Evolutionary conservation across 2,797 vertebrate species (phyloP).

Genomic region (Rhabdophis nuchalis): DNA sequence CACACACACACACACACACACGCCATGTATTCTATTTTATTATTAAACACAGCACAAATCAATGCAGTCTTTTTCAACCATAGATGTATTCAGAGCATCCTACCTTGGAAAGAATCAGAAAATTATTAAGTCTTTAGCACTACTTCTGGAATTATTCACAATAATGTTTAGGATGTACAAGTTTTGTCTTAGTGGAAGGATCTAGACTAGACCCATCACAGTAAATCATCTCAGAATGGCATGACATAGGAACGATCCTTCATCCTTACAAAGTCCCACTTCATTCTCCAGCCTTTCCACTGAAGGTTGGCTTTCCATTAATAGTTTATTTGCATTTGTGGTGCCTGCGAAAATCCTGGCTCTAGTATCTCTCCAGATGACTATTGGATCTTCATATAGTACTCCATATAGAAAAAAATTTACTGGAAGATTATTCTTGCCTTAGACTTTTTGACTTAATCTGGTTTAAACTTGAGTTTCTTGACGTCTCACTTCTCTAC

Average conservation of each 20-base stretch:
- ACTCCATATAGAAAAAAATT: not conserved
- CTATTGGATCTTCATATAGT: not conserved
- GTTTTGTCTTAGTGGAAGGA: not conserved
- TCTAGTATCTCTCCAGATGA: not conserved
- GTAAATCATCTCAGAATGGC: not conserved
- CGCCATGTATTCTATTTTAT: not conserved
- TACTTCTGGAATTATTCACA: not conserved
- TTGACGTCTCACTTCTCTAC: not conserved
- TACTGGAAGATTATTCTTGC: not conserved
- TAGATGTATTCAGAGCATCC: not conserved
- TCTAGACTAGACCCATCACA: not conserved
- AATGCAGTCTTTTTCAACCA: conserved; percentile 7
- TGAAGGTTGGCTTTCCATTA: not conserved
- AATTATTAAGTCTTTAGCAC: conserved; percentile 52
- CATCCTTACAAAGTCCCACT: not conserved
- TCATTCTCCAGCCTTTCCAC: not conserved
- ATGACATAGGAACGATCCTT: not conserved
- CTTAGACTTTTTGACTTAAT: not conserved
- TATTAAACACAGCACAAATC: not conserved
- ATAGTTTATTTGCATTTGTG: not conserved
- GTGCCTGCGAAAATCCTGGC: not conserved
- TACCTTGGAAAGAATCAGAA: conserved; percentile 31
- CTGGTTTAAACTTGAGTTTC: not conserved
- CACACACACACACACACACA: no score
- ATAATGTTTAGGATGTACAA: not conserved